Evolutionary conservation across 1,140 invertebrate species (phyloP).

Genomic region (Drosophila subpulchrella): DNA sequence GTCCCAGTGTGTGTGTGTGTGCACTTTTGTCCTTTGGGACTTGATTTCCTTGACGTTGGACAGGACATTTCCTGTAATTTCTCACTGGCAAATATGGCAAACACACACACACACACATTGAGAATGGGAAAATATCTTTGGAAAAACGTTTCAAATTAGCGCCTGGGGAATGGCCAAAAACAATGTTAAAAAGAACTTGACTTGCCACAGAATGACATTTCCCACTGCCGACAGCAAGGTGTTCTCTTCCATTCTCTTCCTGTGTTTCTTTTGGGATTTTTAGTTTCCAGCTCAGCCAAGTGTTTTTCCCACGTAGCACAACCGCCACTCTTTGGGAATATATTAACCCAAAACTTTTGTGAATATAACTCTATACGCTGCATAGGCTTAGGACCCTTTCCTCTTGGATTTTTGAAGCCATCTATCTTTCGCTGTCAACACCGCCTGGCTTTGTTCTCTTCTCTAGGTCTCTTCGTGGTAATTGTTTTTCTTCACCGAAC

Average conservation of each 20-base stretch:
- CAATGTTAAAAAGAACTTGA: constrained; percentile 41
- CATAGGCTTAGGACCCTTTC: not conserved
- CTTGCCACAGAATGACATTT: constrained; percentile 45
- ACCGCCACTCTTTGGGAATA: constrained; percentile 22
- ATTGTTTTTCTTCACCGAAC: constrained; percentile 72
- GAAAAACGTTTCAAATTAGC: constrained; percentile 62
- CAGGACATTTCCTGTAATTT: constrained; percentile 79
- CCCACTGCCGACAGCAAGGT: constrained; percentile 35
- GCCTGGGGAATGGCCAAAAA: constrained; percentile 61
- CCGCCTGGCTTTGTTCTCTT: constrained; percentile 41
- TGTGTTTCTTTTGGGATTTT: constrained; percentile 8
- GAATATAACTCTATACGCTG: constrained; percentile 11
- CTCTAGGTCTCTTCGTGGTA: constrained; percentile 41
- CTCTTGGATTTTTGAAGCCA: constrained; percentile 37
- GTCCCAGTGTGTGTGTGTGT: constrained; percentile 43
- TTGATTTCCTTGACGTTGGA: constrained; percentile 66
- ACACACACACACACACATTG: constrained; percentile 24
- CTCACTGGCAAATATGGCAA: constrained; percentile 48
- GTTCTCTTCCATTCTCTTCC: constrained; percentile 19
- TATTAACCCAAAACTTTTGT: constrained; percentile 36
- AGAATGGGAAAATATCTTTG: constrained; percentile 28
- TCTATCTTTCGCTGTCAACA: constrained; percentile 76
- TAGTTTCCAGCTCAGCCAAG: constrained; percentile 3
- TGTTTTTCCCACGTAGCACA: constrained; percentile 28
- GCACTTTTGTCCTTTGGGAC: constrained; percentile 69